Evolutionary conservation across 2,797 vertebrate genomes (phyloP).

Genomic region (Poecilia velifera): DNA sequence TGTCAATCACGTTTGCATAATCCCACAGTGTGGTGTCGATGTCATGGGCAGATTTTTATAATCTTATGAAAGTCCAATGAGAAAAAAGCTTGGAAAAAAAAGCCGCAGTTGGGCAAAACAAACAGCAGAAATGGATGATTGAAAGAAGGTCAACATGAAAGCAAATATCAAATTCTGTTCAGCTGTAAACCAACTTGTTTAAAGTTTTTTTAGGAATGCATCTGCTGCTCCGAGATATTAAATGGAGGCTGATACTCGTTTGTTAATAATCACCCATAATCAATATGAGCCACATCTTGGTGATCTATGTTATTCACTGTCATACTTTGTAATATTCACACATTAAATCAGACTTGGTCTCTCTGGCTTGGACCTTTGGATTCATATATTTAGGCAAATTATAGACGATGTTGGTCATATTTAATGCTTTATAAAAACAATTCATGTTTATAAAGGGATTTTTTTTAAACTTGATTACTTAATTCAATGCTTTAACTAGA

Average conservation of each 20-base stretch:
- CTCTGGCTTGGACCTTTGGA: neutral
- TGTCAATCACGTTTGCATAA: constrained; percentile 63
- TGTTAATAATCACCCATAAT: neutral
- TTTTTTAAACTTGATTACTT: neutral
- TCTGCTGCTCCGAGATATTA: neutral
- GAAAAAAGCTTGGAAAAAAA: constrained; percentile 30
- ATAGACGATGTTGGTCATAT: neutral
- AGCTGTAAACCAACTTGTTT: neutral
- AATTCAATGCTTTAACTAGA: neutral
- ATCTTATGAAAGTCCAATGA: constrained; percentile 30
- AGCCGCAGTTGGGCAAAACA: constrained; percentile 4
- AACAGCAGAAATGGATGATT: constrained; percentile 6
- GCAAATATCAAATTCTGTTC: neutral
- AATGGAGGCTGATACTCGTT: neutral
- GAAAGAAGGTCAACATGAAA: constrained; percentile 2
- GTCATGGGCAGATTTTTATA: constrained; percentile 48
- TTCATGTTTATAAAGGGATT: neutral
- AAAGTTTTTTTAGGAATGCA: neutral
- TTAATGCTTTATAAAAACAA: neutral
- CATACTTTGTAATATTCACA: neutral
- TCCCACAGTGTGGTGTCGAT: constrained; percentile 39
- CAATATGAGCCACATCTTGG: neutral
- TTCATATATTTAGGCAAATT: neutral
- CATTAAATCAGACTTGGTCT: neutral
- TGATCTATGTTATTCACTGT: neutral